Evolutionary conservation across 2,797 vertebrate genomes (phyloP), one percentile per base, ranked within the genome.

Genomic region (Pelodytes ibericus): DNA sequence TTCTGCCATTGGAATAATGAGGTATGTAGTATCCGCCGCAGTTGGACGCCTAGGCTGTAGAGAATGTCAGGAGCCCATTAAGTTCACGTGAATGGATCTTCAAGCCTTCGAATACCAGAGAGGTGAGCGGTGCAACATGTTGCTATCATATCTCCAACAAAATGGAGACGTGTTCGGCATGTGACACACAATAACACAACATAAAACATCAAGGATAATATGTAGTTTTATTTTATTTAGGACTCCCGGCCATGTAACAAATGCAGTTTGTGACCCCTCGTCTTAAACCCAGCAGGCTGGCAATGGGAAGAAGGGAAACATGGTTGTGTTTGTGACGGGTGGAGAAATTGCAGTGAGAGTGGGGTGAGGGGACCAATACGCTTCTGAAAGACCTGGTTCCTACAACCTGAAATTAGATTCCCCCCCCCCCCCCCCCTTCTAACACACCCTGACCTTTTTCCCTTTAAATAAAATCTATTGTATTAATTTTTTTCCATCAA

Each of bases 401-500:
- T 63, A 63, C 62, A 68, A 77, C 79, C 79, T 33, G 71, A 66
- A 89, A 88, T 91, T 88, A 89, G 82, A 72, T 84, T 91, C 91
- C 89, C 86, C 56, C 73, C 36, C 79, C 65, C 80, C 88, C 90
- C 87, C 91, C 89, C 86, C 56, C 73, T 41, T 80, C 65, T 81
- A 89, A 91, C 87, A 88, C 81, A 44, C 86, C 78, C 53, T 93
- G 94, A 95, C 94, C 93, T 96, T 96, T 90, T 78, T 72, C 75
- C 70, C 76, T 79, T 79, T 84, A 63, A 84, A 83, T 83, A 81
- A 83, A 90, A 90, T 87, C 86, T 79, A 81, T 91, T 94, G 91
- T 88, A 89, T 94, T 93, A 91, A 92, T 92, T 85, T 87, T n/a
- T 91, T 89, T 93, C 90, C 82, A 89, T 82, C 86, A 84, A 76